Conservation (phyloP, 2,113 vertebrate species). For the Heterocephalus glaber region DNA sequence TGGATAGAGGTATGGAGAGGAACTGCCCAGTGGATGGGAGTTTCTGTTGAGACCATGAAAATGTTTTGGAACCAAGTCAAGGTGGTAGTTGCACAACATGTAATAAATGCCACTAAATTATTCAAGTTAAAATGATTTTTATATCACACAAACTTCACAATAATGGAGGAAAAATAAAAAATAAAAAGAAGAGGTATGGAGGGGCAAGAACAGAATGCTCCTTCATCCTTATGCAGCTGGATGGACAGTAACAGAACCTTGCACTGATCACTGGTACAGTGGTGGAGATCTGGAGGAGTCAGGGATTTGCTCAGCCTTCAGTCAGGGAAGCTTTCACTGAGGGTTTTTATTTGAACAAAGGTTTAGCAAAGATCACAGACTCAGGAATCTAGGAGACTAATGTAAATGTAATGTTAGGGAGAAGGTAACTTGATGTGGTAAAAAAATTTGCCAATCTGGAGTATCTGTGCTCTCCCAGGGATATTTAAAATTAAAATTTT, state of each 20-base stretch:
- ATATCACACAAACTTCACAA: background rate
- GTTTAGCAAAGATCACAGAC: conserved; percentile 45
- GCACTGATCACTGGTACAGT: background rate
- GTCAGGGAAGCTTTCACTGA: conserved; percentile 36
- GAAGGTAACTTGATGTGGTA: background rate
- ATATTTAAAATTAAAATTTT: conserved; percentile 14
- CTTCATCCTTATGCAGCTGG: background rate
- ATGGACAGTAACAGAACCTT: background rate
- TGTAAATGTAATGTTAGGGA: background rate
- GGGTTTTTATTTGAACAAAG: conserved; percentile 33
- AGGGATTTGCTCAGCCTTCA: conserved; percentile 41
- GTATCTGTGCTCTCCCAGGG: too few species aligned
- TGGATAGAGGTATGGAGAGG: background rate
- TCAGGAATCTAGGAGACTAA: background rate
- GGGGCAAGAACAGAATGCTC: background rate
- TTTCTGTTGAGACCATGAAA: background rate
- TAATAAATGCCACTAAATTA: background rate
- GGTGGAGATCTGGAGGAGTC: background rate
- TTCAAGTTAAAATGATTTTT: background rate
- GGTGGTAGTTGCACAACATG: background rate
- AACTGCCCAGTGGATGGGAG: background rate
- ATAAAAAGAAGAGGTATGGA: background rate
- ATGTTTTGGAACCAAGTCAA: background rate
- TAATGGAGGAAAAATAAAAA: background rate
- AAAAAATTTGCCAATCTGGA: background rate